These are phyloP conservation scores for Agapetus fuscipes DNA, from an alignment of 2,888 invertebrate species.

Conservation along the genomic window DNA sequence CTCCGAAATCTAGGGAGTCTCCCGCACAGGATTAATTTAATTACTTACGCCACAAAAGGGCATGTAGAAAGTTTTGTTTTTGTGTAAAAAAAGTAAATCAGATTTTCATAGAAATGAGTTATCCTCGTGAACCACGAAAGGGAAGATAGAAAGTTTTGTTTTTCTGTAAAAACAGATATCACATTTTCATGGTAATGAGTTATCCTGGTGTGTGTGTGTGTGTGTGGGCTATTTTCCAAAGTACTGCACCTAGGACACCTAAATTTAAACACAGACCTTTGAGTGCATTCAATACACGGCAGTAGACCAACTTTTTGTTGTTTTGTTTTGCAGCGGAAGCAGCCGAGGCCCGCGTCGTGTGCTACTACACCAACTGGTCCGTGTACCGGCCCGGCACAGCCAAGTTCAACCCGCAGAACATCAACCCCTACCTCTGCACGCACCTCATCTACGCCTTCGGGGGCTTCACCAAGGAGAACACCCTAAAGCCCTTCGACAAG, in stretches of 20 bases:
- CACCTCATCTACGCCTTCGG: conserved; percentile 91
- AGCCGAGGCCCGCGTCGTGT: conserved; percentile 66
- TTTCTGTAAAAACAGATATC: no score
- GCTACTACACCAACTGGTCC: conserved; percentile 92
- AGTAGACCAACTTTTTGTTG: neutral
- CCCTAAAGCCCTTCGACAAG: conserved; percentile 86
- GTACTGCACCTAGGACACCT: neutral
- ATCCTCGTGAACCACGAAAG: no score
- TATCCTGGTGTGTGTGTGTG: no score
- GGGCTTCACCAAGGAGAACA: conserved; percentile 84
- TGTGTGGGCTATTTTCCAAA: no score
- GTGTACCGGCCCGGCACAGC: conserved; percentile 85
- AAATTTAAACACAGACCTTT: neutral
- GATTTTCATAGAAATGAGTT: no score
- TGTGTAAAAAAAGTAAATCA: no score
- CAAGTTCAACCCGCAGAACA: conserved; percentile 86
- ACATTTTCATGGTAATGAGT: no score
- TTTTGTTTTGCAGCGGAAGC: conserved; percentile 11
- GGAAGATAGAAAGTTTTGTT: no score
- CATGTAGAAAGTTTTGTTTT: no score
- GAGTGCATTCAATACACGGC: neutral
- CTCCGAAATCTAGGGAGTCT: no score
- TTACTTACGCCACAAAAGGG: no score
- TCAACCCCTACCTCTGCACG: conserved; percentile 89
- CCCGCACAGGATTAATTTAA: no score